phyloP scores from a whole-genome alignment of 2,888 invertebrate species.

The Silvanus unidentatus region DNA sequence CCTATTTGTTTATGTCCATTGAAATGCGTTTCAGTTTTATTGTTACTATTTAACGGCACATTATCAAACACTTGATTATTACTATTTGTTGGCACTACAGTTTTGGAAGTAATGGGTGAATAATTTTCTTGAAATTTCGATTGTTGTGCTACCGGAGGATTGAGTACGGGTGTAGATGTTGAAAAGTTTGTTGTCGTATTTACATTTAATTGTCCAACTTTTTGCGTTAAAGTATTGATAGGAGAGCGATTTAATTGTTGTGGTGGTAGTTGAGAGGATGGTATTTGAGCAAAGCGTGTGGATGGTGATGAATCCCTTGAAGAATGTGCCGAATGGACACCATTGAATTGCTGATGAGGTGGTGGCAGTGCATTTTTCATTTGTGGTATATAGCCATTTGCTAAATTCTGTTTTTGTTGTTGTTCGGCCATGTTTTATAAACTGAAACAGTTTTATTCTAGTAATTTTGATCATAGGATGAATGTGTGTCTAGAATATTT shows the following conservation, averaged over 20 bases:
- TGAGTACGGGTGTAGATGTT: constrained; percentile 35
- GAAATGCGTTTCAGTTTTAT: too few species aligned
- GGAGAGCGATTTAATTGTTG: constrained; percentile 12
- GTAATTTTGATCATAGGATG: too few species aligned
- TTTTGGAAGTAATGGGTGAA: constrained; percentile 2
- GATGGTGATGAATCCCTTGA: constrained; percentile 43
- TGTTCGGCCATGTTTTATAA: constrained; percentile 19
- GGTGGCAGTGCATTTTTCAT: constrained; percentile 14
- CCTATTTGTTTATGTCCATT: too few species aligned
- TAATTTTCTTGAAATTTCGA: background rate
- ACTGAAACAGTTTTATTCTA: too few species aligned
- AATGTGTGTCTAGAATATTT: too few species aligned
- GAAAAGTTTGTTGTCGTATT: background rate
- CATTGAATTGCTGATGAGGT: constrained; percentile 34
- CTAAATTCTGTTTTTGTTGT: constrained; percentile 22
- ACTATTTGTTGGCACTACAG: background rate
- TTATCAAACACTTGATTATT: constrained; percentile 3
- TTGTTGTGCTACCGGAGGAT: background rate
- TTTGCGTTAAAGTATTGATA: constrained; percentile 24
- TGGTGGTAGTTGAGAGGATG: constrained; percentile 37
- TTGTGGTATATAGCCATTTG: constrained; percentile 34
- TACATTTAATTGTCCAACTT: constrained; percentile 30
- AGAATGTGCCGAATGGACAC: constrained; percentile 41
- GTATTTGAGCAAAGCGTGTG: constrained; percentile 30
- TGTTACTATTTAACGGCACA: background rate